Conservation (phyloP, 2,797 vertebrate genomes). For the Argentina silus region DNA sequence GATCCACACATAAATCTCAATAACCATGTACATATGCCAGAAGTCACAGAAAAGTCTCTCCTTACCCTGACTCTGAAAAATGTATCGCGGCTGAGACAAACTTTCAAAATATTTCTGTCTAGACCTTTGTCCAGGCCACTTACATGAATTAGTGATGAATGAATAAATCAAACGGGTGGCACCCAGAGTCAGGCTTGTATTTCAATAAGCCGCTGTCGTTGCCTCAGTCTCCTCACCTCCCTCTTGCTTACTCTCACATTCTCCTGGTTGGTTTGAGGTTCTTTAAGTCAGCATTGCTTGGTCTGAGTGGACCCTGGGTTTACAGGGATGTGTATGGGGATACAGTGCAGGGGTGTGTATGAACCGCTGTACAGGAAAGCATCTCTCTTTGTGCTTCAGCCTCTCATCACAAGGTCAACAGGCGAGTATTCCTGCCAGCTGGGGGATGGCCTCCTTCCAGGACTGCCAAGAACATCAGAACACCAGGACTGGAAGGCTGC, state of each 20-base stretch:
- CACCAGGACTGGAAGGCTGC: background rate
- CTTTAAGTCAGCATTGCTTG: background rate
- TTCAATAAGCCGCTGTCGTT: constrained; percentile 8
- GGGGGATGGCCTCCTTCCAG: background rate
- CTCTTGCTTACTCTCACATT: background rate
- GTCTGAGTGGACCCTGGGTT: background rate
- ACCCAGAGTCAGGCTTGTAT: constrained; percentile 24
- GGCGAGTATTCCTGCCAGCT: background rate
- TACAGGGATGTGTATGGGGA: background rate
- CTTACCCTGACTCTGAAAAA: background rate
- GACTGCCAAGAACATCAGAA: too few relatives aligned
- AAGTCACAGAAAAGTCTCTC: background rate
- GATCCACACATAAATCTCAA: background rate
- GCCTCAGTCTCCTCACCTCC: background rate
- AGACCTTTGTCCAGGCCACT: constrained; percentile 23
- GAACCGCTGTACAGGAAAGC: background rate
- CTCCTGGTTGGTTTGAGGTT: background rate
- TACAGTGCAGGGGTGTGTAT: background rate
- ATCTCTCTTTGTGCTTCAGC: constrained; percentile 2
- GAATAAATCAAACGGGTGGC: constrained; percentile 24
- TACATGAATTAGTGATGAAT: constrained; percentile 38
- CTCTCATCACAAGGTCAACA: constrained; percentile 24
- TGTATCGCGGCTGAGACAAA: constrained; percentile 8
- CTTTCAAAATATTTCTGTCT: constrained; percentile 12
- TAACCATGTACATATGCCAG: background rate